Evolutionary conservation across 2,888 invertebrate species (phyloP).

Genomic region (Drosophila cognata): DNA sequence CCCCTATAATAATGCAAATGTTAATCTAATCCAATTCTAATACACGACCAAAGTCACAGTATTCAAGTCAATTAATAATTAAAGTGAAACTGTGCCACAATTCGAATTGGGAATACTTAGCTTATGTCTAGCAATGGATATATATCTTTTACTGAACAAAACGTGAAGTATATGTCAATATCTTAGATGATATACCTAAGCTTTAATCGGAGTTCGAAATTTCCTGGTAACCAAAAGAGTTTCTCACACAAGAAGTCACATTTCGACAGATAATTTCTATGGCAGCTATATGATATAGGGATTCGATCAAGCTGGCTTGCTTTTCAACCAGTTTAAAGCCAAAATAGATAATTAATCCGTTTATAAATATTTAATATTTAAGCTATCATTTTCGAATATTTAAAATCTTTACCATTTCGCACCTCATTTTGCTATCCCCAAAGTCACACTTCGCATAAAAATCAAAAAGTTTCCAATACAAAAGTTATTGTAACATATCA

Average conservation of each 20-base stretch:
- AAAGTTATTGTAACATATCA: constrained; percentile 13
- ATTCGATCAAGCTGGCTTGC: accelerated
- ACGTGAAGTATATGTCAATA: not conserved
- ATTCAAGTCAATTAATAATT: constrained; percentile 3
- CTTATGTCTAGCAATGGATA: constrained; percentile 1
- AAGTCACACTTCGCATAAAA: not conserved
- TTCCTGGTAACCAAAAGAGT: not conserved
- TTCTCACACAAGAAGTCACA: not conserved
- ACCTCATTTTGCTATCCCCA: not conserved
- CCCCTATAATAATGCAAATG: constrained; percentile 65
- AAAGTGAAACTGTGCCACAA: not conserved
- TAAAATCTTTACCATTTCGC: not conserved
- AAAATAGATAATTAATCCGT: not conserved
- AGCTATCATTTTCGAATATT: not conserved
- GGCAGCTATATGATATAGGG: accelerated
- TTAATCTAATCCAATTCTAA: constrained; percentile 69
- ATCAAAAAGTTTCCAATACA: not conserved
- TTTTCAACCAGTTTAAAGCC: not conserved
- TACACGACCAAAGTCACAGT: constrained; percentile 3
- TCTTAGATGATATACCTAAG: not conserved
- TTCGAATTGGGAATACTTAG: not conserved
- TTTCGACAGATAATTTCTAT: accelerated
- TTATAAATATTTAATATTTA: not conserved
- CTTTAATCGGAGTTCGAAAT: not conserved
- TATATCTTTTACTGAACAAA: not conserved